Conservation (phyloP, 2,888 invertebrate genomes). For the Zaprionus obscuricornis region DNA sequence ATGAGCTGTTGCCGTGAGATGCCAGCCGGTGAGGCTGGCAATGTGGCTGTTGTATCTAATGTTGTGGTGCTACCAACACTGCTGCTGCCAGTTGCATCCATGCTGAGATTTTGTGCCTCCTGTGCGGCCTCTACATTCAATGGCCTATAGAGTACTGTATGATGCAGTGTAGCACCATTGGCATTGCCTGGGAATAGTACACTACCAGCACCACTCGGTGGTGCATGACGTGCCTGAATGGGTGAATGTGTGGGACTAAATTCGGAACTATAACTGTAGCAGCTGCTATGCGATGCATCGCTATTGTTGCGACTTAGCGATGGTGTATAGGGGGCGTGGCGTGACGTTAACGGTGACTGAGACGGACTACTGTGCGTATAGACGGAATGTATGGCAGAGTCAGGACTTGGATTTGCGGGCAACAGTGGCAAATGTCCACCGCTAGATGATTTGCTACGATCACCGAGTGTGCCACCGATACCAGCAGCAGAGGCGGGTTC, state of each 20-base stretch:
- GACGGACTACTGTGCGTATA: constrained; percentile 92
- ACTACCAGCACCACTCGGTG: constrained; percentile 62
- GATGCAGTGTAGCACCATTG: constrained; percentile 83
- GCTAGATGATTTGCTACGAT: constrained; percentile 85
- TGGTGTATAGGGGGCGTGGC: constrained; percentile 92
- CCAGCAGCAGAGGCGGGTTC: constrained; percentile 73
- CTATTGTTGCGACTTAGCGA: constrained; percentile 95
- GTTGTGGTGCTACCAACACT: too few relatives aligned
- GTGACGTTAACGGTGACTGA: constrained; percentile 92
- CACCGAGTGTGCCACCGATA: constrained; percentile 85
- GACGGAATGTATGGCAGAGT: constrained; percentile 94
- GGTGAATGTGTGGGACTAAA: constrained; percentile 94
- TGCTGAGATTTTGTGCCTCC: constrained; percentile 76
- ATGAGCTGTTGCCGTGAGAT: constrained; percentile 95
- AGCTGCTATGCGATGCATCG: constrained; percentile 95
- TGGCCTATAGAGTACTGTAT: constrained; percentile 85
- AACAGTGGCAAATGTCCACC: constrained; percentile 86
- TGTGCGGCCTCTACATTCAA: constrained; percentile 68
- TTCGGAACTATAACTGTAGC: constrained; percentile 93
- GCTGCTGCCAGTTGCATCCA: constrained; percentile 68
- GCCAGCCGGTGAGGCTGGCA: constrained; percentile 86
- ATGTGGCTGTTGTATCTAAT: constrained; percentile 43
- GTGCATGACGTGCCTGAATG: constrained; percentile 88
- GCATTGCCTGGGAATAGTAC: constrained; percentile 60
- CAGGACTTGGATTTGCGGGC: constrained; percentile 93